Base-by-base conservation (phyloP, 1,140 invertebrate genomes). In the Lithobius niger region DNA sequence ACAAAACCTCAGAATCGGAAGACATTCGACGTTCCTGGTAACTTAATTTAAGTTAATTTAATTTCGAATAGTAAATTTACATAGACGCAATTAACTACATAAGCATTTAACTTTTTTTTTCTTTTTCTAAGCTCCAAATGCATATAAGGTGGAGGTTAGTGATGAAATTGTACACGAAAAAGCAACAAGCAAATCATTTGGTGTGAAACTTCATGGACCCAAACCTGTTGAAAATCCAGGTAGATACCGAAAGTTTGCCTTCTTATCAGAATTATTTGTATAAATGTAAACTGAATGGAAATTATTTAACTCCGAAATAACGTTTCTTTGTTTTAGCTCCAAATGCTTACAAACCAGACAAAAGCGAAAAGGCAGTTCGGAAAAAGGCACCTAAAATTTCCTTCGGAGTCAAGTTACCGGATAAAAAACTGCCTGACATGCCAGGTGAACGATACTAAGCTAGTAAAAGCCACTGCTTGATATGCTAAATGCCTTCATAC, bases 131-230 rank as follows among this genome's bases (percentile, higher is more conserved):
- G 31, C 31, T 40, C 31, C 31, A 13, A 40, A 40, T 40, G 10
- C 31, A 10, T 40, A 40, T 18, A 40, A 40, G 10, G 10, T 10
- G 31, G 10, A n/a, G n/a, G n/a, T n/a, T n/a, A n/a, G n/a, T n/a
- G n/a, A n/a, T n/a, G n/a, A n/a, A n/a, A n/a, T n/a, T 40, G 31
- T 40, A 13, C 31, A 40, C 18, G 31, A 40, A 40, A 59, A 58
- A n/a, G 67, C 73, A 3, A 85, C 86, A 16, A 75, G 79, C 59
- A 88, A 82, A 67, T 76, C 77, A 52, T 85, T 87, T 66, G 80
- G 83, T 61, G 62, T 69, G 18, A 82, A 81, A 67, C 71, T 76
- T 31, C 71, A 66, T 56, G 59, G 68, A 42, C 61, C 66, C 27
- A 71, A 69, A 55, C 65, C 65, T n/a, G 73, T 74, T 55, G 67